These are phyloP conservation scores for Phoenicopterus ruber DNA, from an alignment of 2,113 vertebrate species.

Conservation along the genomic window DNA sequence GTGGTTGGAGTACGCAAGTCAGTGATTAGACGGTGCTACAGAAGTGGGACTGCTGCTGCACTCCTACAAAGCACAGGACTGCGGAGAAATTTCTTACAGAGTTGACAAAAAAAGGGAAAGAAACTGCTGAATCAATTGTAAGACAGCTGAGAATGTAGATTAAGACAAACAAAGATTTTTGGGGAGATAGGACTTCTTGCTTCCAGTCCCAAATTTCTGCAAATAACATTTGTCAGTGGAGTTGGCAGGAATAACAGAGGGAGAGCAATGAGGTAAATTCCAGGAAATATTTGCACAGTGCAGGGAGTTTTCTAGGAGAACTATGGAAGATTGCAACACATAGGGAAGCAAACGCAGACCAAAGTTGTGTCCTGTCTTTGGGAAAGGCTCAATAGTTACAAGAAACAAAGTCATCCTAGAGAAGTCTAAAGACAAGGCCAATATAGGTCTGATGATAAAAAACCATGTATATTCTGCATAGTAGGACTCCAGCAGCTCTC, in stretches of 20 bases:
- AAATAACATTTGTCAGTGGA: not conserved
- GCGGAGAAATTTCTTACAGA: not conserved
- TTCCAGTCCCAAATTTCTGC: not conserved
- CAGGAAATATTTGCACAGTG: not conserved
- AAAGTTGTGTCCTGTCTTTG: not conserved
- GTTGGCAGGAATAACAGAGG: not conserved
- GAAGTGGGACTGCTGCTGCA: not conserved
- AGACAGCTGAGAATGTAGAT: not conserved
- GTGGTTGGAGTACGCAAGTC: not conserved
- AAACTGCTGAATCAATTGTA: not conserved
- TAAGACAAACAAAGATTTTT: not conserved
- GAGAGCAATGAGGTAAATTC: not conserved
- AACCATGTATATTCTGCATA: not conserved
- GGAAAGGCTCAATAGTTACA: not conserved
- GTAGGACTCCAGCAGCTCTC: not conserved
- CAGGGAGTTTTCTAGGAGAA: not conserved
- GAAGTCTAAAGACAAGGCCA: not conserved
- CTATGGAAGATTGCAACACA: not conserved
- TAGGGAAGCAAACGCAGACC: not conserved
- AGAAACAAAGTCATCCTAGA: not conserved
- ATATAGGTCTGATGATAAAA: not conserved
- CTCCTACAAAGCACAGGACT: not conserved
- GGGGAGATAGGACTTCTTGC: not conserved
- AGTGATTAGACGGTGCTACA: not conserved
- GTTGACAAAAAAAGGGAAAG: not conserved